phyloP scores from a whole-genome alignment of 2,888 invertebrate species.

The Cheilosia variabilis region DNA sequence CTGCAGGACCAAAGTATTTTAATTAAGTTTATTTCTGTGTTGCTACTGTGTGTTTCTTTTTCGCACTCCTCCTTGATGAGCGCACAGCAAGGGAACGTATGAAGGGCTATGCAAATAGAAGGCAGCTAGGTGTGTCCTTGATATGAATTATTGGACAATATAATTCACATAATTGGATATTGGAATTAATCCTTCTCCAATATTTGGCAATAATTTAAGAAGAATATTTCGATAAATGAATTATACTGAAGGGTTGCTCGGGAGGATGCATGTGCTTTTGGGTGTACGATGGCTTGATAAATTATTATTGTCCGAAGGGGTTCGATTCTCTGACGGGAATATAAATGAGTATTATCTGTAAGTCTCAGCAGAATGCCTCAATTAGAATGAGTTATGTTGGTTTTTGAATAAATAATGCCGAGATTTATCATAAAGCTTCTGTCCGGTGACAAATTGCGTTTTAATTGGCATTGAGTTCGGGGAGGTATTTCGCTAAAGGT shows the following conservation, averaged over 20 bases:
- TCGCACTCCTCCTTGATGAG: slow-evolving; percentile 16
- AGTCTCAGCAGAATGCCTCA: background rate
- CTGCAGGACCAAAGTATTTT: slow-evolving; percentile 60
- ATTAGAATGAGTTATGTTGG: background rate
- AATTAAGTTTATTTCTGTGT: slow-evolving; percentile 70
- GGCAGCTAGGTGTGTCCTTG: background rate
- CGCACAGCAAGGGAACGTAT: slow-evolving; percentile 18
- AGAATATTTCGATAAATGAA: slow-evolving; percentile 23
- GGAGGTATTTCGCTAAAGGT: background rate
- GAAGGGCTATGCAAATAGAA: slow-evolving; percentile 68
- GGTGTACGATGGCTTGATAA: background rate
- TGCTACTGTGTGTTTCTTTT: slow-evolving; percentile 12
- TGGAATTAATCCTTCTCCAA: slow-evolving; percentile 65
- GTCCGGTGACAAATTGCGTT: background rate
- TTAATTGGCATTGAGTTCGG: background rate
- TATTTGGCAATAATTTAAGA: slow-evolving; percentile 66
- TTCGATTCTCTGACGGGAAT: background rate
- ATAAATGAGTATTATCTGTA: background rate
- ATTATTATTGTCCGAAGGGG: slow-evolving; percentile 11
- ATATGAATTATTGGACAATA: slow-evolving; percentile 59
- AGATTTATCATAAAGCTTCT: background rate
- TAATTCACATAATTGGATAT: slow-evolving; percentile 64
- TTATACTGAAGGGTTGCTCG: background rate
- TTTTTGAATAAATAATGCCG: background rate
- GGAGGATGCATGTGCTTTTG: background rate